Base-by-base conservation (phyloP, 30 jellyfish, hydroid and myxozoan species). In the Pelagia noctiluca region DNA sequence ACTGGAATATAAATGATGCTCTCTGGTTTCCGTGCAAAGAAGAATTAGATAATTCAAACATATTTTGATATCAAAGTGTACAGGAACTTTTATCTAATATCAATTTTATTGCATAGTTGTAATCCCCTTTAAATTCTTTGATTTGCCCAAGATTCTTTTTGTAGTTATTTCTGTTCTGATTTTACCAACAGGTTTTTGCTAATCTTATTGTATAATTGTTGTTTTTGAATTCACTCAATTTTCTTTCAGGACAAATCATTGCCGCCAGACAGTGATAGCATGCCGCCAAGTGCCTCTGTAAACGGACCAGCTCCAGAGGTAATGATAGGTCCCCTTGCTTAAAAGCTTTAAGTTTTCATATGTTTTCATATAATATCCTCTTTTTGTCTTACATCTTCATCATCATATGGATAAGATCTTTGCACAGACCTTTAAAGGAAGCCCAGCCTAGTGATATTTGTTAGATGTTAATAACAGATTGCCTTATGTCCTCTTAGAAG, bases 221-320 rank as follows among this genome's bases (percentile, higher is more conserved):
- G 32, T 3, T 46, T 46, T 47, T 25, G 23, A 70, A n/a, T 60
- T 23, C 46, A 64, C 22, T 64, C 5, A 2, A 28, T 8, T 42
- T 64, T 13, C 34, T 24, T 24, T 30, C 38, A 85, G 96, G 96
- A 85, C 64, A 75, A 78, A 61, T 64, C 96, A 52, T 50, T 85
- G 22, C 95, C 88, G 63, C 88, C 95, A 11, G 95, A 85, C 70
- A 74, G 88, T 66, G 77, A 82, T 50, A 82, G 25, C 8, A 34
- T 82, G 92, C 80, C 92, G n/a, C 92, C 92, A 66, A 82, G 85
- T 53, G 54, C 92, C 19, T 82, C 92, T 4, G 80, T 82, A 22
- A 34, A 33, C 36, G 92, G 92, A 2, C 92, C 92, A 1, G 30
- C 70, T 16, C 60, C 31, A 2, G 92, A 82, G 92, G 92, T 69